Conservation (phyloP, 92 coral and sea anemone genomes). For the Phenganax marumi region DNA sequence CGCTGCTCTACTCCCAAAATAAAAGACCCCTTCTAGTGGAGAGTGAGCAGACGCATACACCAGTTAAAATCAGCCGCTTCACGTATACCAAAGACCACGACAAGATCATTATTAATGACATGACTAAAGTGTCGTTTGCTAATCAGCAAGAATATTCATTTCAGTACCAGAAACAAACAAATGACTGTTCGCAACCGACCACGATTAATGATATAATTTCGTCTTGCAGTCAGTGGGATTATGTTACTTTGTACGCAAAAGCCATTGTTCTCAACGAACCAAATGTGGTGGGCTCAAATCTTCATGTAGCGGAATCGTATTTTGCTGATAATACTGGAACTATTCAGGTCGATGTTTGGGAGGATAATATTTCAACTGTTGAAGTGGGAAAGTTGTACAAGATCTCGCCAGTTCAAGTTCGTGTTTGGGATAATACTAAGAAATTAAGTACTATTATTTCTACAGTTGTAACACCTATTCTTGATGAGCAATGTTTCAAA, state of each 20-base stretch:
- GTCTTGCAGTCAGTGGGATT: too few relatives aligned
- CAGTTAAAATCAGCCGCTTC: slow-evolving; percentile 46
- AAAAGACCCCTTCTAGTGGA: slow-evolving; percentile 49
- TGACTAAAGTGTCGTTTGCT: slow-evolving; percentile 49
- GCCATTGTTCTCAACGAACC: slow-evolving; percentile 16
- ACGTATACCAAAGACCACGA: slow-evolving; percentile 45
- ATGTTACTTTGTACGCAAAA: too few relatives aligned
- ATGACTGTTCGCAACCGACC: slow-evolving; percentile 11
- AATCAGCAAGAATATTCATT: slow-evolving; percentile 47
- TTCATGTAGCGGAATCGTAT: slow-evolving; percentile 27
- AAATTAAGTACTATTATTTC: slow-evolving; percentile 39
- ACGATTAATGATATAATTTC: slow-evolving; percentile 38
- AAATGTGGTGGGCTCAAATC: slow-evolving; percentile 33
- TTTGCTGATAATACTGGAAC: slow-evolving; percentile 38
- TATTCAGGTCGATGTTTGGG: slow-evolving; percentile 37
- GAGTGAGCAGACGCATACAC: slow-evolving; percentile 46
- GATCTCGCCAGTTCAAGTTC: slow-evolving; percentile 30
- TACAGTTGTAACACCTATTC: slow-evolving; percentile 38
- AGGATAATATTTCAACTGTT: slow-evolving; percentile 18
- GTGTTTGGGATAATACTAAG: slow-evolving; percentile 28
- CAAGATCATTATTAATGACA: slow-evolving; percentile 54
- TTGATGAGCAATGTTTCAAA: slow-evolving; percentile 24
- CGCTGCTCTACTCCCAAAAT: slow-evolving; percentile 49
- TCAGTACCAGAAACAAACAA: slow-evolving; percentile 35
- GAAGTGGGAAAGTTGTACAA: slow-evolving; percentile 20